Conservation (phyloP, 2,888 invertebrate genomes). For the Hirtodrosophila duncani region DNA sequence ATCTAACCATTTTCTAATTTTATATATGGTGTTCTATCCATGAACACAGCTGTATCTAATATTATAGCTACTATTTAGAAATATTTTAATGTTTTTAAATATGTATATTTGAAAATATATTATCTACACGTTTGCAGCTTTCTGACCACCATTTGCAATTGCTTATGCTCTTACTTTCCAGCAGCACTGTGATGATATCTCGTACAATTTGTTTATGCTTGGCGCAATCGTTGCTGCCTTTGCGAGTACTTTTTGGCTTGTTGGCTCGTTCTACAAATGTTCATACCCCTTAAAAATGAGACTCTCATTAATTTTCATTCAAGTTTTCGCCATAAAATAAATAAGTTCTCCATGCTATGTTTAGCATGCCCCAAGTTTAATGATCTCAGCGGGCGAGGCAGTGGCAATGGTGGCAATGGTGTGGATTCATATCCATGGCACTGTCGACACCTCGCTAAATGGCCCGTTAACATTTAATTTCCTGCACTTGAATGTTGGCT, state of each 20-base stretch:
- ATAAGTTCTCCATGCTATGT: conserved; percentile 15
- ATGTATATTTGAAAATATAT: too few species aligned
- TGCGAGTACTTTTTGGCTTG: conserved; percentile 16
- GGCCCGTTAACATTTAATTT: conserved; percentile 41
- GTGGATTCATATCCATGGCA: conserved; percentile 10
- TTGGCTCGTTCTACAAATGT: conserved; percentile 38
- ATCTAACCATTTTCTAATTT: too few species aligned
- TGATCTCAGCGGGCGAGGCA: conserved; percentile 31
- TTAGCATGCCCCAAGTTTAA: conserved; percentile 35
- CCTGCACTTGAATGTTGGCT: conserved; percentile 31
- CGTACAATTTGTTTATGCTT: conserved; percentile 40
- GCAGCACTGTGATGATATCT: conserved; percentile 38
- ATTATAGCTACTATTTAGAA: too few species aligned
- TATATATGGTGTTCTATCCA: too few species aligned
- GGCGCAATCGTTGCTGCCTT: conserved; percentile 18
- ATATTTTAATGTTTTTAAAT: too few species aligned
- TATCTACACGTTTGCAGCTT: too few species aligned
- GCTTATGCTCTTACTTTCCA: too few species aligned
- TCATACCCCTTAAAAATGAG: conserved; percentile 42
- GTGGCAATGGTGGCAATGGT: not conserved
- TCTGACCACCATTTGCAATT: too few species aligned
- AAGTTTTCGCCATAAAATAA: conserved; percentile 50
- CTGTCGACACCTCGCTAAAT: conserved; percentile 55
- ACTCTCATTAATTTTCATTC: conserved; percentile 40
- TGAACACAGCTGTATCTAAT: too few species aligned